Conservation (phyloP, 2,888 invertebrate species). For the Panopea generosa region DNA sequence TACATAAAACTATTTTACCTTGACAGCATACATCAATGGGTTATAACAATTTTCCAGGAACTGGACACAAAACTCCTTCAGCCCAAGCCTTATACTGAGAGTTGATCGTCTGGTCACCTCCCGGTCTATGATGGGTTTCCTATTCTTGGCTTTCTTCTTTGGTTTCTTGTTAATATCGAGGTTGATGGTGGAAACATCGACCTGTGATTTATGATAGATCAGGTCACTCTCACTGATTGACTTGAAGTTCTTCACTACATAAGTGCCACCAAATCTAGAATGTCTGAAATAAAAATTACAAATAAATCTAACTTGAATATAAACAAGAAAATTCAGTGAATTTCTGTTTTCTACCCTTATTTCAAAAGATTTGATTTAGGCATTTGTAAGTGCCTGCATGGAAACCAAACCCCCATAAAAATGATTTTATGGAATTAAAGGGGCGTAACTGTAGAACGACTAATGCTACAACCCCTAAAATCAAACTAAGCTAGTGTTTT, state of each 20-base stretch:
- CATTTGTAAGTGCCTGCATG: too few relatives aligned
- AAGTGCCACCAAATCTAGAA: conserved; percentile 97
- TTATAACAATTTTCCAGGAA: conserved; percentile 97
- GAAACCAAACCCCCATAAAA: too few relatives aligned
- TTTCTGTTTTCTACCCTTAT: too few relatives aligned
- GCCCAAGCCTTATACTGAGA: conserved; percentile 93
- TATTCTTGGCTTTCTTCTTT: conserved; percentile 91
- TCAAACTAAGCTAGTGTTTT: too few relatives aligned
- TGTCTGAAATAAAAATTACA: conserved; percentile 90
- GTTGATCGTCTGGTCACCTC: conserved; percentile 92
- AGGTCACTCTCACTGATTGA: conserved; percentile 94
- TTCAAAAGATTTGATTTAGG: too few relatives aligned
- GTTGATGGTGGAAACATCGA: conserved; percentile 91
- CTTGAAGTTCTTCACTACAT: conserved; percentile 96
- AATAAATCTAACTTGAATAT: too few relatives aligned
- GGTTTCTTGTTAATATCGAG: conserved; percentile 91
- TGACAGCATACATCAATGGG: conserved; percentile 94
- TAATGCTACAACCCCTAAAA: too few relatives aligned
- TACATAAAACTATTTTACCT: conserved; percentile 88
- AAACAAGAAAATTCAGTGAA: too few relatives aligned
- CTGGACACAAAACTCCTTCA: conserved; percentile 96
- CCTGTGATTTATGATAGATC: conserved; percentile 94
- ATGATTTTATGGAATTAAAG: too few relatives aligned
- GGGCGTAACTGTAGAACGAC: too few relatives aligned
- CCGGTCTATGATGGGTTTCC: conserved; percentile 89